Percentiles rank a stretch among this genome's conserved stretches.
phyloP scores from a whole-genome alignment of 2,888 invertebrate species.

The Cryptocephalus moraei region DNA sequence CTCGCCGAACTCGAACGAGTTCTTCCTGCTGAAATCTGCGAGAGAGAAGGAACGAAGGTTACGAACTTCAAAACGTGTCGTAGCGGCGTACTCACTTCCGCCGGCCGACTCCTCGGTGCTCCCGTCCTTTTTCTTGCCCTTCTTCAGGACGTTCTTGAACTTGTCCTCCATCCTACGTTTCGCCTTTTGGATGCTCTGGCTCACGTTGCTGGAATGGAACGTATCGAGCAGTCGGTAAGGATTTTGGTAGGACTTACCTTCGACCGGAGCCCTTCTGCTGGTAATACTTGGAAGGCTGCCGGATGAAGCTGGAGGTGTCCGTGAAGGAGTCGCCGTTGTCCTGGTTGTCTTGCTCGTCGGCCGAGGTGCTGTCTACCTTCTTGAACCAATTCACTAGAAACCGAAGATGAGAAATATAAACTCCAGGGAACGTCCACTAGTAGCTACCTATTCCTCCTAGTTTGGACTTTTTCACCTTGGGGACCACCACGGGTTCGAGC shows the following conservation, averaged over 20 bases:
- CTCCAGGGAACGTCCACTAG: slow-evolving; percentile 11
- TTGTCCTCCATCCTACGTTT: slow-evolving; percentile 84
- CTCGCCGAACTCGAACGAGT: slow-evolving; percentile 72
- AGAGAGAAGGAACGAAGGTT: slow-evolving; percentile 3
- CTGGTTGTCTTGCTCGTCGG: slow-evolving; percentile 44
- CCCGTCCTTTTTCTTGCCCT: slow-evolving; percentile 79
- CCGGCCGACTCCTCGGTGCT: slow-evolving; percentile 79
- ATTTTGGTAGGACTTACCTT: slow-evolving; percentile 12
- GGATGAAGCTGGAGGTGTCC: slow-evolving; percentile 39
- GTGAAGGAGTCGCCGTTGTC: slow-evolving; percentile 37
- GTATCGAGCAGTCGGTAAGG: neutral
- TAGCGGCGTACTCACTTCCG: slow-evolving; percentile 48
- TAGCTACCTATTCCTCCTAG: slow-evolving; percentile 69
- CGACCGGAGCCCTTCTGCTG: slow-evolving; percentile 28
- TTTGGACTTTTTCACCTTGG: slow-evolving; percentile 47
- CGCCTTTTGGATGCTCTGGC: slow-evolving; percentile 66
- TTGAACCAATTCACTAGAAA: slow-evolving; percentile 48
- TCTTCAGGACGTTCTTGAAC: slow-evolving; percentile 73
- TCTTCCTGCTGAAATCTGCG: slow-evolving; percentile 63
- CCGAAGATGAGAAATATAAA: neutral
- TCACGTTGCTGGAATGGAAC: slow-evolving; percentile 40
- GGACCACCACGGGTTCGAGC: slow-evolving; percentile 36
- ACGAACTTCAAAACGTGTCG: neutral
- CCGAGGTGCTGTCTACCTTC: slow-evolving; percentile 39
- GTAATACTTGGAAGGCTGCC: slow-evolving; percentile 41